A percentile compares a stretch with the other conserved stretches of the same genome.
Conservation (phyloP, 2,113 vertebrate genomes). For the Nerophis lumbriciformis region DNA sequence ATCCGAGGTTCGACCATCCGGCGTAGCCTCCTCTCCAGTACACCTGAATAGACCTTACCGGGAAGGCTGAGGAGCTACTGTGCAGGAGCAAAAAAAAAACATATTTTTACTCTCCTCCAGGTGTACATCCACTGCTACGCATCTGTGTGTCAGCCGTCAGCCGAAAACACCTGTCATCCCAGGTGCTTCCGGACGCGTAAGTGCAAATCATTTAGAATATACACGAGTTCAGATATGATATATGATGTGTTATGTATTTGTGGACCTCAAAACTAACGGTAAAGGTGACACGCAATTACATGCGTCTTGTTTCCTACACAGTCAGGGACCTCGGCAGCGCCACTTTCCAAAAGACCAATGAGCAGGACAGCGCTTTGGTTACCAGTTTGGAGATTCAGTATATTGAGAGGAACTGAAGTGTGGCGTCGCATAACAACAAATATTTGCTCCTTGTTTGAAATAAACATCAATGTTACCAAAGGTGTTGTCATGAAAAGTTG, state of each 20-base stretch:
- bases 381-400: conserved; percentile 45
- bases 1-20: no score
- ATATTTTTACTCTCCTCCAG: conserved; percentile 15
- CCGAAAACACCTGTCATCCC: conserved; percentile 39
- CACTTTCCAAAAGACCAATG: background rate
- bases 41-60: no score
- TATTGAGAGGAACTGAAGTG: background rate
- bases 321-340: conserved; percentile 38
- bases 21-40: no score
- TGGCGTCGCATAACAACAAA: conserved; percentile 13
- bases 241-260: background rate
- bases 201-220: conserved; percentile 4
- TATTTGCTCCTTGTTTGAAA: conserved; percentile 22
- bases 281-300: background rate
- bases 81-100: background rate
- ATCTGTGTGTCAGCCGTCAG: conserved; percentile 39
- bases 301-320: conserved; percentile 24
- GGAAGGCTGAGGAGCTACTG: no score
- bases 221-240: background rate
- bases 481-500: conserved; percentile 5
- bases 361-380: conserved; percentile 21
- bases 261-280: background rate
- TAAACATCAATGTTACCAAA: conserved; percentile 24
- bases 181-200: conserved; percentile 53
- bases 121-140: conserved; percentile 50